A percentile compares a stretch with the other conserved stretches of the same genome.
Evolutionary conservation across 2,113 vertebrate genomes (phyloP).

Genomic region (Siniperca knerii): DNA sequence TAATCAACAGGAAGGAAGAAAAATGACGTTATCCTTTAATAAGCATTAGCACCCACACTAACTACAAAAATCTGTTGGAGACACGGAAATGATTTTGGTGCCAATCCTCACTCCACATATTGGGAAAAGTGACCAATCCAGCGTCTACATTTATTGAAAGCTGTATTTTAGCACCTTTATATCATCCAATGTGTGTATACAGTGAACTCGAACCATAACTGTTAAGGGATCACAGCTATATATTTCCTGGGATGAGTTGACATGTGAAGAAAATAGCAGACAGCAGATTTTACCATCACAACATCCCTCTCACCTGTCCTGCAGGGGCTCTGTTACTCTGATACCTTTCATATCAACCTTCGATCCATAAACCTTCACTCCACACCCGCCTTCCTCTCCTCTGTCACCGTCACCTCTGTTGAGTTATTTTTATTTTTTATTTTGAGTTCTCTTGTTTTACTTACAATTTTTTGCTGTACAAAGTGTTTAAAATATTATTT

Average conservation of each 20-base stretch:
- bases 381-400: constrained; percentile 79
- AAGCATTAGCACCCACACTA: too few species aligned
- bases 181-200: constrained; percentile 16
- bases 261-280: constrained; percentile 20
- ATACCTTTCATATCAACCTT: constrained; percentile 59
- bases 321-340: constrained; percentile 59
- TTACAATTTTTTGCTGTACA: constrained; percentile 93
- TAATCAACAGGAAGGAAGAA: neutral
- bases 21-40: neutral
- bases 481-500: constrained; percentile 97
- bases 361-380: constrained; percentile 57
- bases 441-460: constrained; percentile 89
- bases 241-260: constrained; percentile 44
- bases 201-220: constrained; percentile 26
- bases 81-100: constrained; percentile 23
- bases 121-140: neutral
- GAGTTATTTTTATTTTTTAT: constrained; percentile 61
- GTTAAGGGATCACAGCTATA: neutral
- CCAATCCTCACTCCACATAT: constrained; percentile 19
- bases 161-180: constrained; percentile 45
- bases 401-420: constrained; percentile 89
- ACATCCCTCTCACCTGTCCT: constrained; percentile 29
- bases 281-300: constrained; percentile 52
- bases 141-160: neutral
- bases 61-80: neutral